Percentiles rank a stretch among this genome's conserved stretches.
Evolutionary conservation across 64 coral and sea anemone species (phyloP).

Genomic region (Dendronephthya gigantea): DNA sequence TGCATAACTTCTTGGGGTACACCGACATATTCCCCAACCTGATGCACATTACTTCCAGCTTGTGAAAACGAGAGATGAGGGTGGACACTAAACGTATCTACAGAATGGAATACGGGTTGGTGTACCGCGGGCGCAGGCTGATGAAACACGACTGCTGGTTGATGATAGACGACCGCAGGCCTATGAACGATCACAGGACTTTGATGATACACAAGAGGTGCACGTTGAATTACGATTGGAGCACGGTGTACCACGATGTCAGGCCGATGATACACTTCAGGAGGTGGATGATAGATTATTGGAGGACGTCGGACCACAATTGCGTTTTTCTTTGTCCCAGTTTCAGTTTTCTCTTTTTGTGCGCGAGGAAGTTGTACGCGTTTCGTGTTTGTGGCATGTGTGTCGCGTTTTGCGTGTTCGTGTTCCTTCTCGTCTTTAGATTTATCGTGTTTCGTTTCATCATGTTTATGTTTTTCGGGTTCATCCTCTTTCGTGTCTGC

Average conservation of each 20-base stretch:
- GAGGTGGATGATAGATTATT: conserved; percentile 94
- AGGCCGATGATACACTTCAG: conserved; percentile 94
- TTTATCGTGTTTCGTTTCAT: neutral
- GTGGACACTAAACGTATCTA: conserved; percentile 72
- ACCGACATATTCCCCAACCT: neutral
- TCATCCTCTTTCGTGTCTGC: neutral
- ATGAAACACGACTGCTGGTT: conserved; percentile 82
- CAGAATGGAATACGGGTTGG: conserved; percentile 79
- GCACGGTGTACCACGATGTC: conserved; percentile 97
- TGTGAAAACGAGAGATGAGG: conserved; percentile 12
- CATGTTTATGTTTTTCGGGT: neutral
- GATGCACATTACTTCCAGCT: neutral
- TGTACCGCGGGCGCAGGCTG: conserved; percentile 84
- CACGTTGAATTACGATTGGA: conserved; percentile 83
- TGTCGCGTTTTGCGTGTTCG: neutral
- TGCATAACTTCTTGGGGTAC: conserved; percentile 9
- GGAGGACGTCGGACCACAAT: conserved; percentile 88
- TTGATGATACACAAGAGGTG: conserved; percentile 96
- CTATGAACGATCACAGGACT: conserved; percentile 87
- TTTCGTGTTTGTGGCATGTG: conserved; percentile 5
- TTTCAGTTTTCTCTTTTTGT: conserved; percentile 52
- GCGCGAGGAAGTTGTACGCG: conserved; percentile 33
- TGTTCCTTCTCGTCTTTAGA: conserved; percentile 7
- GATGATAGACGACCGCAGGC: conserved; percentile 96
- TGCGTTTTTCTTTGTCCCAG: conserved; percentile 58